Evolutionary conservation across 2,797 vertebrate species (phyloP).

Genomic region (Sparidentex hasta): DNA sequence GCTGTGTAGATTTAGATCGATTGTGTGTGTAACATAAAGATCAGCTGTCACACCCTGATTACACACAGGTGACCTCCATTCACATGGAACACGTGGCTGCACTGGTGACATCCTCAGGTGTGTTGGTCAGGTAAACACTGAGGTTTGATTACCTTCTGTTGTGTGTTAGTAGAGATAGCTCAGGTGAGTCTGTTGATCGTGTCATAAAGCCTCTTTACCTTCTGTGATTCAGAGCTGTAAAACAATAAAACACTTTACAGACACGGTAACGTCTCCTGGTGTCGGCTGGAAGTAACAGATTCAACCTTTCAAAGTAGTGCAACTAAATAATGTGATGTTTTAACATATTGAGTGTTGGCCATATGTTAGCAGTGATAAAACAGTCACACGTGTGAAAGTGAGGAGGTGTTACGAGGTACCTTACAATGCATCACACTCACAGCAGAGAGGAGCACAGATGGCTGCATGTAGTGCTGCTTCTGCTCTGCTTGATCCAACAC

Average conservation of each 20-base stretch:
- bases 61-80: slow-evolving; percentile 12
- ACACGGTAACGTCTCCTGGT: background rate
- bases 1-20: slow-evolving; percentile 9
- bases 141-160: background rate
- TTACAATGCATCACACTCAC: background rate
- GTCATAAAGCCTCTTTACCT: background rate
- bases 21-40: slow-evolving; percentile 9
- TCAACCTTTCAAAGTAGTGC: background rate
- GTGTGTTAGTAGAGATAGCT: background rate
- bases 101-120: background rate
- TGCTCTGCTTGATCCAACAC: slow-evolving; percentile 19
- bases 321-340: background rate
- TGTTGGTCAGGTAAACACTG: background rate
- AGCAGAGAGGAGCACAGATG: slow-evolving; percentile 6
- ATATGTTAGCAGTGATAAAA: background rate
- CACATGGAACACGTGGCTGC: background rate
- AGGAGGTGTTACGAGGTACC: background rate
- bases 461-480: slow-evolving; percentile 24
- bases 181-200: background rate
- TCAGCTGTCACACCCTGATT: slow-evolving; percentile 11
- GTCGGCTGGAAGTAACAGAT: background rate
- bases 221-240: slow-evolving; percentile 25
- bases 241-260: slow-evolving; percentile 25
- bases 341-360: background rate
- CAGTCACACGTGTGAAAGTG: background rate